Evolutionary conservation across 2,888 invertebrate species (phyloP), one percentile per base, ranked within the genome.

Genomic region (Zonitis immaculata): DNA sequence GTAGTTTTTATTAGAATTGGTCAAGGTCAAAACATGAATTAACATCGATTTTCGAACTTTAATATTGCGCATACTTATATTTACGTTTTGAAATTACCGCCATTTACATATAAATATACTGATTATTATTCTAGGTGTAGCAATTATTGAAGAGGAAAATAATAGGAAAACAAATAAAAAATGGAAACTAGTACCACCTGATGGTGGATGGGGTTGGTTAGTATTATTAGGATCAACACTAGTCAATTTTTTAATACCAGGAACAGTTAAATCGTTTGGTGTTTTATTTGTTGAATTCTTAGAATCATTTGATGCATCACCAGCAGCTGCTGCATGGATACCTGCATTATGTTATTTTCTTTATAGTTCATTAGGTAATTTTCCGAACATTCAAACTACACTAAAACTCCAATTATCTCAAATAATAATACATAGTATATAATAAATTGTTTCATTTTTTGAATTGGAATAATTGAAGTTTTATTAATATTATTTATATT

Each of bases 261-360:
- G 92, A 32, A 91, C 89, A 0, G 87, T 92, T 44, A 92, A 92
- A 73, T 91, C 91, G 3, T 92, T 92, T 67, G 92, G 93, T 11
- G 91, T 93, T 0, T 77, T 93, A 0, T 84, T 91, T 67, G 85
- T 90, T 32, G 91, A 91, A 69, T 90, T 92, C 73, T 78, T 88
- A 54, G 87, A 89, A 62, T 88, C 87, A 16, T 92, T 91, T 70
- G 73, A 89, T 4, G 82, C 89, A 0, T 82, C 87, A 2, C 82
- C 87, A 1, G 81, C 88, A 0, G 82, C 85, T 7, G 89, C 90
- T 0, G 85, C 89, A 0, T 91, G 90, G 79, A 89, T 92, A 63
- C 91, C 91, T n/a, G 89, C 91, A 0, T 74, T 92, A 6, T 91
- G 91, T 69, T 92, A 92, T 72, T 92, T 91, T 73, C 79, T 92